Evolutionary conservation across 2,797 vertebrate species (phyloP).

Genomic region (Arremon brunneinucha): DNA sequence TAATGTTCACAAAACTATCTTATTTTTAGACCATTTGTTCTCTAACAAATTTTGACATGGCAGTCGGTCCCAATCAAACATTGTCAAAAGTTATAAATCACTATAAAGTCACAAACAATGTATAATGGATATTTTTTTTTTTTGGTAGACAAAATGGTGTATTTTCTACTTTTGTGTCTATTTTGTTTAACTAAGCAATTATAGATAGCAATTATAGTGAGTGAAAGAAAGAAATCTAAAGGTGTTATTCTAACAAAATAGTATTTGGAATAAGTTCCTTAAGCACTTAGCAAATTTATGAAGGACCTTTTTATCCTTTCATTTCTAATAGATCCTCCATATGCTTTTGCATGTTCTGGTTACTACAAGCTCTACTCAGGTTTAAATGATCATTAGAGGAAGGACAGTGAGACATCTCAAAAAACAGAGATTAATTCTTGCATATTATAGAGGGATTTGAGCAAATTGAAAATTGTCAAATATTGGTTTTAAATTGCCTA

Average conservation of each 20-base stretch:
- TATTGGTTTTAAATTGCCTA: background rate
- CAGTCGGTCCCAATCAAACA: background rate
- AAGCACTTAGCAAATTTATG: background rate
- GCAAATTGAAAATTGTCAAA: background rate
- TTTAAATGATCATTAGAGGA: background rate
- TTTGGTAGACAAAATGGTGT: background rate
- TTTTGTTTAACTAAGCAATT: background rate
- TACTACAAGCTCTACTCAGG: background rate
- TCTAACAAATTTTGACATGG: background rate
- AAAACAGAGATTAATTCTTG: background rate
- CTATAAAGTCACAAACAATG: background rate
- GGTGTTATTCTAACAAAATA: background rate
- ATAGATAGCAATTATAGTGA: background rate
- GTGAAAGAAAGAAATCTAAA: background rate
- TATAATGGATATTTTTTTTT: background rate
- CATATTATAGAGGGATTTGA: background rate
- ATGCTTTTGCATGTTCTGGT: background rate
- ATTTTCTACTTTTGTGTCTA: background rate
- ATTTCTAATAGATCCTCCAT: background rate
- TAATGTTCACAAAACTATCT: background rate
- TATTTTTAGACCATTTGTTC: background rate
- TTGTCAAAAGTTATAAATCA: background rate
- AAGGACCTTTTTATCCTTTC: background rate
- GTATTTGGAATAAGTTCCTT: background rate
- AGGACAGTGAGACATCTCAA: background rate